Evolutionary conservation across 2,888 invertebrate genomes (phyloP).

Genomic region (Scrobipalpa atriplicella): DNA sequence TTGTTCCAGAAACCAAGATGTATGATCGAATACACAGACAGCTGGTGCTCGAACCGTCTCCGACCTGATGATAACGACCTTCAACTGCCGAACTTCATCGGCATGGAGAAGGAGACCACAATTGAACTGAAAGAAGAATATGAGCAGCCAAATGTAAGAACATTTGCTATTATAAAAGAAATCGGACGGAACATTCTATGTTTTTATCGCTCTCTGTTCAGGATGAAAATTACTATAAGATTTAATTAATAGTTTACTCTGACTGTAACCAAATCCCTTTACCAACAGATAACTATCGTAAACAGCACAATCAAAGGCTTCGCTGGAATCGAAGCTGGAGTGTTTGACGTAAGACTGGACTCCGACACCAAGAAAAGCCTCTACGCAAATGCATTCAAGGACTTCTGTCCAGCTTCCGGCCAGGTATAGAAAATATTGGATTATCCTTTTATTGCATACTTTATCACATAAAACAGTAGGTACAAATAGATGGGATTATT

Average conservation of each 20-base stretch:
- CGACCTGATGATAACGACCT: not conserved
- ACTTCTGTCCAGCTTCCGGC: constrained; percentile 54
- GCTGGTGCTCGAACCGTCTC: constrained; percentile 5
- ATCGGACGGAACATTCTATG: too few species aligned
- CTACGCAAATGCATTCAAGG: constrained; percentile 31
- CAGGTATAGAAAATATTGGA: too few species aligned
- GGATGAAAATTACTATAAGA: too few species aligned
- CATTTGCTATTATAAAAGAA: too few species aligned
- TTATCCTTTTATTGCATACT: too few species aligned
- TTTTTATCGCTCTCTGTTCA: too few species aligned
- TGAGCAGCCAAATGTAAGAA: not conserved
- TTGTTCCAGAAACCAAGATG: constrained; percentile 19
- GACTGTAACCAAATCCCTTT: not conserved
- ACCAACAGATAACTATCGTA: constrained; percentile 12
- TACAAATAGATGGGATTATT: too few species aligned
- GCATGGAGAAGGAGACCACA: not conserved
- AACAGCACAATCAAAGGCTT: constrained; percentile 15
- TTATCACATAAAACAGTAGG: too few species aligned
- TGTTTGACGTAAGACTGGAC: not conserved
- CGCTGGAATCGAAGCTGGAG: too few species aligned
- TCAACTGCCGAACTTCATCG: not conserved
- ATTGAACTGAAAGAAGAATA: not conserved
- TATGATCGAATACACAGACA: not conserved
- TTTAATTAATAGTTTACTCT: too few species aligned
- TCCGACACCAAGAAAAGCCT: not conserved